Percentiles rank a stretch among this genome's conserved stretches.
phyloP scores from a whole-genome alignment of 2,888 invertebrate species.

The Elegia similella region DNA sequence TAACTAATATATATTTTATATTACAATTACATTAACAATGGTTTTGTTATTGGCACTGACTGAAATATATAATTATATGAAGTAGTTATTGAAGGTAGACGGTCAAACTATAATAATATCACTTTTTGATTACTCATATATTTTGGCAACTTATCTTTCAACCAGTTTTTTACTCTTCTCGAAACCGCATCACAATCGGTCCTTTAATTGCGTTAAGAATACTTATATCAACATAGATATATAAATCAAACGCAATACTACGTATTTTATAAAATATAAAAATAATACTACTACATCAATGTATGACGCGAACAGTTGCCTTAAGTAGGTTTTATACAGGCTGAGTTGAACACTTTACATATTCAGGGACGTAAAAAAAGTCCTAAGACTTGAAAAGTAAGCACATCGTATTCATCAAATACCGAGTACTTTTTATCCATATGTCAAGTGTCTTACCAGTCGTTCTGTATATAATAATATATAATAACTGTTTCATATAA shows the following conservation, averaged over 20 bases:
- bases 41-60: slow-evolving; percentile 74
- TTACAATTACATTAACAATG: slow-evolving; percentile 60
- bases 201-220: slow-evolving; percentile 51
- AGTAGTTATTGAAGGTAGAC: slow-evolving; percentile 30
- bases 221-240: slow-evolving; percentile 66
- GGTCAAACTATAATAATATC: slow-evolving; percentile 4
- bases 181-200: slow-evolving; percentile 25
- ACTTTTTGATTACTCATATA: slow-evolving; percentile 4
- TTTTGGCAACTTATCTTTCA: not conserved
- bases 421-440: no score
- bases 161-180: not conserved
- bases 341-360: no score
- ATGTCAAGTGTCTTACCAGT: no score
- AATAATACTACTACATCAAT: not conserved
- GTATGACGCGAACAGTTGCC: not conserved
- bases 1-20: slow-evolving; percentile 56
- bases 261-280: not conserved
- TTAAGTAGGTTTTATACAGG: slow-evolving; percentile 9
- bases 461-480: not conserved
- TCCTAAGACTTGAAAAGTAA: no score
- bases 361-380: no score
- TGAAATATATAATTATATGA: slow-evolving; percentile 45
- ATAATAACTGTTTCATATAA: slow-evolving; percentile 30
- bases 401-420: no score
- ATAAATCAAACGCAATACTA: slow-evolving; percentile 62